phyloP scores from a whole-genome alignment of 2,113 vertebrate genomes.

The Panurus biarmicus region DNA sequence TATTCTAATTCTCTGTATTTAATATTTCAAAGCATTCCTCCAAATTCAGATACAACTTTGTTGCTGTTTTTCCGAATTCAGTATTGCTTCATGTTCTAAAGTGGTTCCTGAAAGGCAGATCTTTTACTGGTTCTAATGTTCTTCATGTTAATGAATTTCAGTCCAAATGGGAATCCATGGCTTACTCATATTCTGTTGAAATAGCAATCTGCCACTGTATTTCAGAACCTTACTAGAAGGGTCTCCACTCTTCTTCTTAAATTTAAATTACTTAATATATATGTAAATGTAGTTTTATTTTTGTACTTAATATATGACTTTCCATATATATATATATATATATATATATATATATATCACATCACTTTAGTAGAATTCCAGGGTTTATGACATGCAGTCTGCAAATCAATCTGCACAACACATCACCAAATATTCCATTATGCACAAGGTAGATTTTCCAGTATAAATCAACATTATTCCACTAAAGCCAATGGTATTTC shows the following conservation, averaged over 20 bases:
- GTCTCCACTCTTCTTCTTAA: conserved; percentile 37
- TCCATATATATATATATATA: neutral
- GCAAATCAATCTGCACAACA: conserved; percentile 25
- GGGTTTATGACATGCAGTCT: conserved; percentile 9
- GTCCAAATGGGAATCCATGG: neutral
- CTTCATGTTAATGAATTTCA: conserved; percentile 21
- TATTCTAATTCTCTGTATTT: conserved; percentile 17
- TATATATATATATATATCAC: neutral
- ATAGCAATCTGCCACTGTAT: conserved; percentile 25
- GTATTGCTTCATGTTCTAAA: conserved; percentile 23
- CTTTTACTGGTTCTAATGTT: conserved; percentile 24
- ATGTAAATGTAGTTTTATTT: conserved; percentile 56
- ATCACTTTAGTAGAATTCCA: conserved; percentile 11
- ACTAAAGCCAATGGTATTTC: neutral
- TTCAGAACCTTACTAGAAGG: conserved; percentile 38
- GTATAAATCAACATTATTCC: neutral
- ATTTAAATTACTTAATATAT: conserved; percentile 46
- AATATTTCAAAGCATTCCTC: conserved; percentile 31
- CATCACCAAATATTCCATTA: neutral
- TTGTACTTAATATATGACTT: conserved; percentile 28
- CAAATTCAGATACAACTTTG: conserved; percentile 8
- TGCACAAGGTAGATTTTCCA: neutral
- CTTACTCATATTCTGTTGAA: neutral
- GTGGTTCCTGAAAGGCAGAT: conserved; percentile 32
- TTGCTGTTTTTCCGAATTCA: conserved; percentile 16